phyloP scores from a whole-genome alignment of 2,113 vertebrate species.

The Apaloderma vittatum region DNA sequence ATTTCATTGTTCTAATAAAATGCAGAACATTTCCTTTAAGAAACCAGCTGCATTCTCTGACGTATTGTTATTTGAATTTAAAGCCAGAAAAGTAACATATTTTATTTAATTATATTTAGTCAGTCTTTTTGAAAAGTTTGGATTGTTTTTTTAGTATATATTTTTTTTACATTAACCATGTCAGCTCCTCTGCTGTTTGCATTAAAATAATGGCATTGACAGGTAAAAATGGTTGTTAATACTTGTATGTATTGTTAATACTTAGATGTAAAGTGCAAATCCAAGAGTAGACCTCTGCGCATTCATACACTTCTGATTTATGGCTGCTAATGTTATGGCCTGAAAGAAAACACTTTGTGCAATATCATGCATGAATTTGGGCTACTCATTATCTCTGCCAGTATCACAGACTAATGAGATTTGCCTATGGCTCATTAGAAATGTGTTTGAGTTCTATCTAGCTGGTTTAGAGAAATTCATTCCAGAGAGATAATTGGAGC shows the following conservation, averaged over 20 bases:
- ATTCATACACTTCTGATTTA: neutral
- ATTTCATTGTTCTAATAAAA: neutral
- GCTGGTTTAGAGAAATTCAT: neutral
- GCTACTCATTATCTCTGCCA: slow-evolving; percentile 33
- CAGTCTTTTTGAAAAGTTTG: neutral
- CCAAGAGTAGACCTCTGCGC: neutral
- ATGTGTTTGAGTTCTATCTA: neutral
- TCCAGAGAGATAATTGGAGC: slow-evolving; percentile 24
- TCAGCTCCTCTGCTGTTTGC: neutral
- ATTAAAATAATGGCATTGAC: neutral
- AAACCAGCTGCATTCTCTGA: fast-evolving
- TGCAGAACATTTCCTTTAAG: neutral
- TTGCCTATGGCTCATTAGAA: slow-evolving; percentile 48
- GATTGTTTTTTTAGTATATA: neutral
- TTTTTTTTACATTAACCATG: neutral
- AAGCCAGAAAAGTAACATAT: neutral
- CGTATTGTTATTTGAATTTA: neutral
- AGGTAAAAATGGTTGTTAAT: neutral
- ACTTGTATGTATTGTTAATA: neutral
- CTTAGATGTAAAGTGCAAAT: neutral
- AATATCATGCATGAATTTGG: neutral
- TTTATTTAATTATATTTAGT: neutral
- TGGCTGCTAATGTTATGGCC: neutral
- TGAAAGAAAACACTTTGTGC: neutral
- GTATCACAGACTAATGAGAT: slow-evolving; percentile 59